Conservation (phyloP, 2,113 vertebrate genomes). For the Gallinago media region DNA sequence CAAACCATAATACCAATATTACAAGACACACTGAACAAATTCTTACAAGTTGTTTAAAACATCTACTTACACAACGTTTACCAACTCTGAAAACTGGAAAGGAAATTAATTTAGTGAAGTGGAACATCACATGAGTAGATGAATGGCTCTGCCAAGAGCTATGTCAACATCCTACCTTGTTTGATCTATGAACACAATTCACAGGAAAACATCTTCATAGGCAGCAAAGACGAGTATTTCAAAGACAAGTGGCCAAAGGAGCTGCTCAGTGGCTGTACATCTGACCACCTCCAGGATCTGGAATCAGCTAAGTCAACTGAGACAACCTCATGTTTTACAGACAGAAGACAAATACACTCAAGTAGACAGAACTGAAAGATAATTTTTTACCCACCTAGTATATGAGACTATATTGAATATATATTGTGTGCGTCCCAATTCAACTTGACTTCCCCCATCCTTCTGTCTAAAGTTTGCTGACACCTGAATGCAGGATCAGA, state of each 20-base stretch:
- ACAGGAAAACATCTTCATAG: background rate
- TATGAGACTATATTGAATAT: background rate
- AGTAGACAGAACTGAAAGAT: background rate
- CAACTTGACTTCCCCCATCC: background rate
- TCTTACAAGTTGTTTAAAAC: background rate
- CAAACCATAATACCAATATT: background rate
- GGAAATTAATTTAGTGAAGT: conserved; percentile 33
- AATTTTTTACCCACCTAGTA: background rate
- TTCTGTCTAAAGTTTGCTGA: background rate
- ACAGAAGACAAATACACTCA: background rate
- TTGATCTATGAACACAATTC: background rate
- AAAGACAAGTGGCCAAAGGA: background rate
- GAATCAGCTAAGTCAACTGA: background rate
- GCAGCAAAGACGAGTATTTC: background rate
- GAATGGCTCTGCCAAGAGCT: conserved; percentile 37
- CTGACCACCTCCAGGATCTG: background rate
- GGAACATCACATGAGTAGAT: background rate
- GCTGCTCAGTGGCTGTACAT: background rate
- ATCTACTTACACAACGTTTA: background rate
- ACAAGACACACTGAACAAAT: background rate
- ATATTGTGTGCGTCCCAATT: background rate
- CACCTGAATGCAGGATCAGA: background rate
- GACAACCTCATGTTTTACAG: background rate
- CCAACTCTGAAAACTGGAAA: background rate
- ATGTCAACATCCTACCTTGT: conserved; percentile 33